These are phyloP conservation scores for Papilio polytes DNA, from an alignment of 1,140 invertebrate genomes.

Conservation along the genomic window DNA sequence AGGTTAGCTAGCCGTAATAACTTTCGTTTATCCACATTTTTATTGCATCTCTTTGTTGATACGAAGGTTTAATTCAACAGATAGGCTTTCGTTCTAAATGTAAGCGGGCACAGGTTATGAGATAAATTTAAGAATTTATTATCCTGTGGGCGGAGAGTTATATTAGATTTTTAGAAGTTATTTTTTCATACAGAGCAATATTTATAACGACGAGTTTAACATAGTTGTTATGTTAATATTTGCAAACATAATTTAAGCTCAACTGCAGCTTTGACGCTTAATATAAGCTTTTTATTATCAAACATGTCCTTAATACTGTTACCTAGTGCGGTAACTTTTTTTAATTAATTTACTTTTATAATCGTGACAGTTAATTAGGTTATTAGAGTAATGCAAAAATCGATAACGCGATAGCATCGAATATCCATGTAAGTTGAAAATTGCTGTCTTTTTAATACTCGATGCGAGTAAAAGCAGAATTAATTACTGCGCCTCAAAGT, in stretches of 20 bases:
- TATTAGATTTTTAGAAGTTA: neutral
- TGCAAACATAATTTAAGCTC: neutral
- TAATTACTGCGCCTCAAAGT: constrained; percentile 36
- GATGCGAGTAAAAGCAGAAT: constrained; percentile 10
- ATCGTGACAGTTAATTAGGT: neutral
- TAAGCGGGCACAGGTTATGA: constrained; percentile 12
- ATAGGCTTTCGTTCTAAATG: neutral
- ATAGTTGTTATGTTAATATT: neutral
- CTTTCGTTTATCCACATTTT: constrained; percentile 36
- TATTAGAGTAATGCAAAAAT: constrained; percentile 1
- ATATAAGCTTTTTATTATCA: constrained; percentile 1
- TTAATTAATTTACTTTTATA: neutral
- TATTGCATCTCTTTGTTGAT: constrained; percentile 23
- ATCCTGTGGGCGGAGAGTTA: neutral
- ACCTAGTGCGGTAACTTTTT: neutral
- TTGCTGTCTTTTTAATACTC: constrained; percentile 7
- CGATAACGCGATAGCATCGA: constrained; percentile 2
- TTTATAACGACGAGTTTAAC: neutral
- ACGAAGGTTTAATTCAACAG: neutral
- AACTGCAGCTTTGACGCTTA: neutral
- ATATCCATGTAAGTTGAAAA: constrained; percentile 21
- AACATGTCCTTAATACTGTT: neutral
- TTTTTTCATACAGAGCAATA: neutral
- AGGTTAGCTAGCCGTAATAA: constrained; percentile 13
- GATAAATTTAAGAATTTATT: constrained; percentile 11